Evolutionary conservation across 2,797 vertebrate genomes (phyloP), one percentile per base, ranked within the genome.

Genomic region (Tinamus major): DNA sequence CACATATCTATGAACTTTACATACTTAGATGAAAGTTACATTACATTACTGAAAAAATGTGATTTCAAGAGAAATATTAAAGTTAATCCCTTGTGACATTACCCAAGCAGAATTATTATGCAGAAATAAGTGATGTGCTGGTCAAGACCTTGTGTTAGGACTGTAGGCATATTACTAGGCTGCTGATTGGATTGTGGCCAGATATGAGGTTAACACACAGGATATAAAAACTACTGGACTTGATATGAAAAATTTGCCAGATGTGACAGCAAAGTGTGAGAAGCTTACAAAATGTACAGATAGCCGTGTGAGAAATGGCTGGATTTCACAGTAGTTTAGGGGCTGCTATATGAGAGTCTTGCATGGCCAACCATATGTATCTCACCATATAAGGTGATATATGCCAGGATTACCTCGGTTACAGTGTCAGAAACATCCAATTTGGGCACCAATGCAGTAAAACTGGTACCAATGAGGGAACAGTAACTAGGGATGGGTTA

Each of bases 391-490:
- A 27, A 55, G 16, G 16, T 33, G 12, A 53, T 26, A 80, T 3
- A 35, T 8, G 5, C 9, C 33, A 65, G 77, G 9, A 18, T 41
- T 44, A 41, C 24, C 15, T 8, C 26, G 3, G 35, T 9, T 71
- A 26, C 11, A 41, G 3, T 4, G 10, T 31, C 16, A 74, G n/a
- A 79, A 83, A 26, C 26, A 62, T 1, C 18, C 19, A 33, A 77
- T 41, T 29, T 72, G 2, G 10, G 4, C 35, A 53, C 6, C 2
- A 4, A 37, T 64, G 88, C 75, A 48, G 23, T 44, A 65, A 53
- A 91, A 65, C 10, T 33, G 3, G 6, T 19, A 72, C 2, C 1
- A 42, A 1, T 1, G 0, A 1, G 3, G 4, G 9, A 2, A 27
- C 67, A 64, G 7, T n/a, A 68, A 27, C 29, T 62, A 58, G 10